Base-by-base conservation (phyloP, 2,113 vertebrate genomes). In the Enhydra lutris region DNA sequence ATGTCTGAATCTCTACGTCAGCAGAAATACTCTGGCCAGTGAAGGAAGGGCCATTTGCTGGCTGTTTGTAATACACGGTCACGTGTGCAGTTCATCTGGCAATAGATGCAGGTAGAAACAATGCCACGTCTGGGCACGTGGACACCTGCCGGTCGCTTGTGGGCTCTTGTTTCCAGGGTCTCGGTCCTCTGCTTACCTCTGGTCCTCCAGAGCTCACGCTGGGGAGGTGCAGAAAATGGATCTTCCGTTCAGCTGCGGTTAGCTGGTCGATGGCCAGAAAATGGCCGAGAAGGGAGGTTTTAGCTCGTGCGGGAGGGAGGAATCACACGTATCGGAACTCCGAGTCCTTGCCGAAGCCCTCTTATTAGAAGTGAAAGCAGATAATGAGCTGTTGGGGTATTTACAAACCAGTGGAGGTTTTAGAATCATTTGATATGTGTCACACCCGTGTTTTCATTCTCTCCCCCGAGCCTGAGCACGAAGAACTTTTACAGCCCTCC, bases 361-460 rank as follows among this genome's bases (percentile, higher is more conserved):
- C 47, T 91, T 92, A 2, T 67, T 91, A 52, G 82, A 96, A 93
- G 91, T 83, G 69, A 95, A 91, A 93, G 94, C 90, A 57, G 85
- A 39, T 61, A 86, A 90, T 39, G 61, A 67, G 83, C 6, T 82
- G 55, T 88, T 23, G 55, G 96, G 87, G 74, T 67, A 7, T 67
- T 78, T 94, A 17, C 29, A 81, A 91, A 96, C 92, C 96, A 96
- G 90, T 47, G 89, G 59, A n/a, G 4, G 1, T 86, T 97, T 97
- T 50, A 34, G 95, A 92, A 0, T 36, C 85, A 86, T 83, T 82
- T 45, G 63, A 80, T 36, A 42, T 71, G 50, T 63, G 15, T 88
- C 95, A 96, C 95, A 76, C 91, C 87, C 95, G 15, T 94, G 97
- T 97, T 98, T 97, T 94, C 95, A 93, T 93, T 61, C 61, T 91